These are phyloP conservation scores for Drosophila kanekoi DNA, from an alignment of 2,888 invertebrate genomes.

Conservation along the genomic window DNA sequence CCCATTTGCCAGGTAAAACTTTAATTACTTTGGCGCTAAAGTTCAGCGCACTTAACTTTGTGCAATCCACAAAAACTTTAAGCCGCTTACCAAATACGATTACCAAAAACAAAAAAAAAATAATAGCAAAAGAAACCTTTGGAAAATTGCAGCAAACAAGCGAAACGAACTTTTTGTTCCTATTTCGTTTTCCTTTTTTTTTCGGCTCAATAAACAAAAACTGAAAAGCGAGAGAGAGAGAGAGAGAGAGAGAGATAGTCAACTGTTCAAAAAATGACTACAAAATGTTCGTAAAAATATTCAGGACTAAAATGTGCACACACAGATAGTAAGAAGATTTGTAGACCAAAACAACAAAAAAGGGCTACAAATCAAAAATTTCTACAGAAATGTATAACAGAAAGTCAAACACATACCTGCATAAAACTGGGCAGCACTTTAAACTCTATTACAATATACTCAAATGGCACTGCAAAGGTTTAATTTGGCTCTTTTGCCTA, in stretches of 20 bases:
- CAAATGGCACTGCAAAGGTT: neutral
- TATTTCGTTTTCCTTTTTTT: constrained; percentile 5
- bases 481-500: neutral
- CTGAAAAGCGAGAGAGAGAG: constrained; percentile 20
- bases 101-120: constrained; percentile 6
- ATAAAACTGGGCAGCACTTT: neutral
- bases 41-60: constrained; percentile 64
- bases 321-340: constrained; percentile 47
- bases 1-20: constrained; percentile 42
- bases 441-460: neutral
- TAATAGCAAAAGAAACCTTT: constrained; percentile 26
- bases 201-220: constrained; percentile 48
- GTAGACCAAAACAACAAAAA: constrained; percentile 24
- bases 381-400: neutral
- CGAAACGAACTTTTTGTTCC: neutral
- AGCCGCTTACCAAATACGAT: constrained; percentile 61
- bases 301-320: constrained; percentile 39
- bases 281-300: constrained; percentile 26
- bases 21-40: constrained; percentile 71
- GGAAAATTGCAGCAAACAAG: constrained; percentile 28
- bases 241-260: constrained; percentile 5
- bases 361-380: constrained; percentile 23
- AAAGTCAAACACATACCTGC: neutral
- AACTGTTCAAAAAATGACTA: constrained; percentile 7
- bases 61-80: constrained; percentile 53